Conservation (phyloP, 2,888 invertebrate genomes). For the Platerodrilus igneus region DNA sequence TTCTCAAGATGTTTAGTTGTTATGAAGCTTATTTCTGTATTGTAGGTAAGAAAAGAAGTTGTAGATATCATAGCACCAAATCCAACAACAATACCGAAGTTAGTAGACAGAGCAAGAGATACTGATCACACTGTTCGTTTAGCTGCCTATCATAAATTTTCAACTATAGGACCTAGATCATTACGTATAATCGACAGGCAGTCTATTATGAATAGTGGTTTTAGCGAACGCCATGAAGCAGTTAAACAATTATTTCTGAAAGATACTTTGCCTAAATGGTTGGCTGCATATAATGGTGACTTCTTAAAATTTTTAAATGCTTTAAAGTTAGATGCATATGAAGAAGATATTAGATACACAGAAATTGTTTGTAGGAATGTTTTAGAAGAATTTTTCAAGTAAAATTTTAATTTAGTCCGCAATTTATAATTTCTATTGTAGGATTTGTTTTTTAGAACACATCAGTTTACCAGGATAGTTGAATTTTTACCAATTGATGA, state of each 20-base stretch:
- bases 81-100: slow-evolving; percentile 48
- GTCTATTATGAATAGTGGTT: slow-evolving; percentile 51
- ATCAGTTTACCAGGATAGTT: slow-evolving; percentile 44
- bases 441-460: slow-evolving; percentile 16
- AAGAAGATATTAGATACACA: slow-evolving; percentile 17
- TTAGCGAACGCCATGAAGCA: slow-evolving; percentile 49
- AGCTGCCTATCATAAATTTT: slow-evolving; percentile 49
- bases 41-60: slow-evolving; percentile 33
- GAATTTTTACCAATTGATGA: slow-evolving; percentile 47
- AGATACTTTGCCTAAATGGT: slow-evolving; percentile 68
- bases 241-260: slow-evolving; percentile 47
- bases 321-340: slow-evolving; percentile 19
- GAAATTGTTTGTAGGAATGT: slow-evolving; percentile 16
- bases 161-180: slow-evolving; percentile 53
- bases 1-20: too few relatives aligned
- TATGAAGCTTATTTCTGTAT: not conserved
- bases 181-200: slow-evolving; percentile 55
- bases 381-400: slow-evolving; percentile 38
- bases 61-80: slow-evolving; percentile 51
- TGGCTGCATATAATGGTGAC: slow-evolving; percentile 50
- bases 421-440: not conserved
- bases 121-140: slow-evolving; percentile 53
- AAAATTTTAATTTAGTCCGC: slow-evolving; percentile 32
- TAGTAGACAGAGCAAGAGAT: slow-evolving; percentile 53
- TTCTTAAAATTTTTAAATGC: slow-evolving; percentile 14